These are phyloP conservation scores for Drosophila neonasuta DNA, from an alignment of 2,888 invertebrate genomes.

Conservation along the genomic window DNA sequence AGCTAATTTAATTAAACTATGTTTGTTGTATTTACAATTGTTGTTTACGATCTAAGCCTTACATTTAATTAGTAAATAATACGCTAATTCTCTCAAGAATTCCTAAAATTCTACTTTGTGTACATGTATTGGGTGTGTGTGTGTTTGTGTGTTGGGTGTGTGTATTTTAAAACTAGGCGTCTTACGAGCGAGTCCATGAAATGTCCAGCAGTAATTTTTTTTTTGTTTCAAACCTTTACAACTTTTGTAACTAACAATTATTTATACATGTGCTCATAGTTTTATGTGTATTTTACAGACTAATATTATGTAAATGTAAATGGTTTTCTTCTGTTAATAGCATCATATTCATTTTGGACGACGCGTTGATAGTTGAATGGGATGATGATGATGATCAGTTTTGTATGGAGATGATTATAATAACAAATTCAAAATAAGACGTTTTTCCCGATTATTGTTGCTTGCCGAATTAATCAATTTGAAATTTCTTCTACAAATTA, in stretches of 20 bases:
- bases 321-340: slow-evolving; percentile 38
- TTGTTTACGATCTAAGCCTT: slow-evolving; percentile 46
- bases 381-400: not conserved
- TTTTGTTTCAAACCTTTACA: slow-evolving; percentile 58
- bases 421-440: slow-evolving; percentile 2
- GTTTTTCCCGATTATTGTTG: slow-evolving; percentile 14
- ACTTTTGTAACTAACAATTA: slow-evolving; percentile 46
- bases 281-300: slow-evolving; percentile 49
- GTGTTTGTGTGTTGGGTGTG: slow-evolving; percentile 20
- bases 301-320: slow-evolving; percentile 53
- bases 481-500: slow-evolving; percentile 44
- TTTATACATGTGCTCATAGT: slow-evolving; percentile 61
- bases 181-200: slow-evolving; percentile 62
- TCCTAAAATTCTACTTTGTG: slow-evolving; percentile 28
- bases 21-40: slow-evolving; percentile 59
- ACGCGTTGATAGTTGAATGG: slow-evolving; percentile 51
- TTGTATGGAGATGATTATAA: slow-evolving; percentile 2
- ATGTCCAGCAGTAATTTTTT: slow-evolving; percentile 64
- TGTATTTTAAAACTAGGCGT: slow-evolving; percentile 41
- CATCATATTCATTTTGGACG: slow-evolving; percentile 65
- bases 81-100: slow-evolving; percentile 28
- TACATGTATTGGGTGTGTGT: slow-evolving; percentile 25
- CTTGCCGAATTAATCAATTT: slow-evolving; percentile 27
- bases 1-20: slow-evolving; percentile 48
- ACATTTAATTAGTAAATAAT: slow-evolving; percentile 49